Conservation (phyloP, 2,888 invertebrate species). For the Suillia variegata region DNA sequence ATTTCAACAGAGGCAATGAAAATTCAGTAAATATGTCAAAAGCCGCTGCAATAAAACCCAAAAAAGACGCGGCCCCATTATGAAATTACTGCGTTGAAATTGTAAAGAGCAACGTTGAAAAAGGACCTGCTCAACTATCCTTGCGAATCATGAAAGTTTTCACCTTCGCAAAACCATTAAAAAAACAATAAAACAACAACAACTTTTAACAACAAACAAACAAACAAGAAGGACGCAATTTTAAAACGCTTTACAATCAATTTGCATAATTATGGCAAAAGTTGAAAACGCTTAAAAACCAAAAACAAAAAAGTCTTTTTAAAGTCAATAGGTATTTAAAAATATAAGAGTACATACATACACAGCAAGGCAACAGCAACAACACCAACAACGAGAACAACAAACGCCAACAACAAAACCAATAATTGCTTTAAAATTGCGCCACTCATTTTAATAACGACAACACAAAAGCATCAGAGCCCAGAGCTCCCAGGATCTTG, state of each 20-base stretch:
- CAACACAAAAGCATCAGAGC: slow-evolving; percentile 27
- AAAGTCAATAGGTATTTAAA: background rate
- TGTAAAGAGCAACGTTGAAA: too few species aligned
- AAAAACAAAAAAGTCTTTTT: background rate
- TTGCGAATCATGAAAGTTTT: too few species aligned
- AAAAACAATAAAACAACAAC: background rate
- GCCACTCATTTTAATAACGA: slow-evolving; percentile 51
- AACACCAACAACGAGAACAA: slow-evolving; percentile 33
- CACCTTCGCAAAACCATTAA: too few species aligned
- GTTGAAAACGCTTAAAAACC: background rate
- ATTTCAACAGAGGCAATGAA: too few species aligned
- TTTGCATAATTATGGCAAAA: slow-evolving; percentile 18
- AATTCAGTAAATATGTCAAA: too few species aligned
- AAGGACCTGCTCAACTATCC: too few species aligned
- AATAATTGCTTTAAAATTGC: slow-evolving; percentile 53
- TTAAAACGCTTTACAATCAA: slow-evolving; percentile 13
- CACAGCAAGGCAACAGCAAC: slow-evolving; percentile 21
- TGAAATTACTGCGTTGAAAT: too few species aligned
- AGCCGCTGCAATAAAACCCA: too few species aligned
- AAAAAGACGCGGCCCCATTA: too few species aligned
- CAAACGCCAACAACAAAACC: slow-evolving; percentile 32
- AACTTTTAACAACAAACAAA: background rate
- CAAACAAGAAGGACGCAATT: background rate
- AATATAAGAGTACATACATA: too few species aligned
- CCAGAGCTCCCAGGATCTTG: slow-evolving; percentile 20